Conservation (phyloP, 2,888 invertebrate species). For the Cryptops parisi region DNA sequence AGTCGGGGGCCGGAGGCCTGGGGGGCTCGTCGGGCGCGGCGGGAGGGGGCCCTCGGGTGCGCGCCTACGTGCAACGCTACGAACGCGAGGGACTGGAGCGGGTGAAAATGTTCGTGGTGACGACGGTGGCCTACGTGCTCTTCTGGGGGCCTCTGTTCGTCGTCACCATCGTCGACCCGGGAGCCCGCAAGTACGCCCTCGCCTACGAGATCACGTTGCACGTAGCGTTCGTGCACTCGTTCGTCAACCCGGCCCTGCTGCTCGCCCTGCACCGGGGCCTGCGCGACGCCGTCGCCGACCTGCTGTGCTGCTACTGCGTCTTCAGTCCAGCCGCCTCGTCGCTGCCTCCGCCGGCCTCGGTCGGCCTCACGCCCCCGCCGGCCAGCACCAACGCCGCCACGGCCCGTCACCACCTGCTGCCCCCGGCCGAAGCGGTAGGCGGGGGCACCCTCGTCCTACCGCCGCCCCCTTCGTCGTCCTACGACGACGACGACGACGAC, state of each 20-base stretch:
- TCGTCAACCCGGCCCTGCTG: slow-evolving; percentile 66
- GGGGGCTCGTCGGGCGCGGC: slow-evolving; percentile 2
- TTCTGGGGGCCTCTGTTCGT: slow-evolving; percentile 86
- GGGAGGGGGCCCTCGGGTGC: slow-evolving; percentile 41
- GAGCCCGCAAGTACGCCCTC: slow-evolving; percentile 24
- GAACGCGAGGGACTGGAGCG: slow-evolving; percentile 65
- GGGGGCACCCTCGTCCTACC: too few relatives aligned
- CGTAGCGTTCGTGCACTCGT: slow-evolving; percentile 74
- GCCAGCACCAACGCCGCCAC: not conserved
- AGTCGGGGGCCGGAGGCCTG: not conserved
- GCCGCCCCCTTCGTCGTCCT: not conserved
- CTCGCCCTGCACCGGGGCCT: slow-evolving; percentile 61
- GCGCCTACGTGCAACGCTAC: slow-evolving; percentile 59
- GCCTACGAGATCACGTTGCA: slow-evolving; percentile 54
- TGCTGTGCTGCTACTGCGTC: slow-evolving; percentile 60
- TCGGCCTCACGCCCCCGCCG: not conserved
- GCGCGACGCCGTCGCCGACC: slow-evolving; percentile 52
- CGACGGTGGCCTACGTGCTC: slow-evolving; percentile 66
- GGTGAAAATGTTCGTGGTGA: slow-evolving; percentile 71
- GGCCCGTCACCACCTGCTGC: slow-evolving; percentile 5
- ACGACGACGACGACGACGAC: not conserved
- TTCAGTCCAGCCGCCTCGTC: not conserved
- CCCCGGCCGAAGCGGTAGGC: too few relatives aligned
- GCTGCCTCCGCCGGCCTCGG: slow-evolving; percentile 10
- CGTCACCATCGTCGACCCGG: slow-evolving; percentile 47